A percentile compares a stretch with the other conserved stretches of the same genome.
phyloP scores from a whole-genome alignment of 2,113 vertebrate species.

The Ctenodactylus gundi region DNA sequence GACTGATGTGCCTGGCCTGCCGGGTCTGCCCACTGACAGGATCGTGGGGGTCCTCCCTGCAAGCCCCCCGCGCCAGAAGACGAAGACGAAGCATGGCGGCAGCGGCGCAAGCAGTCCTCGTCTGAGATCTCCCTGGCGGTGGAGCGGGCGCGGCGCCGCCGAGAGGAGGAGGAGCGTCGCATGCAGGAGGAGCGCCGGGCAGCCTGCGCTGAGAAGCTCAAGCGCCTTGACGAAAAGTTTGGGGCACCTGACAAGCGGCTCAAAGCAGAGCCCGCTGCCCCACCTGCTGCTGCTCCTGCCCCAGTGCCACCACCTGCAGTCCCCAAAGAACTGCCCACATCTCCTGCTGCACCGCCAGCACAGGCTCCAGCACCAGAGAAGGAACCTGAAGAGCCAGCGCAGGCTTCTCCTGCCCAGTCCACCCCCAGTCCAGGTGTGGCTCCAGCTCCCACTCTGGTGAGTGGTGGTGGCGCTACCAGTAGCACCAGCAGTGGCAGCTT shows the following conservation, averaged over 20 bases:
- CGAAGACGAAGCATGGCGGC: conserved; percentile 95
- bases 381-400: conserved; percentile 69
- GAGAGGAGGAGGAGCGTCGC: conserved; percentile 93
- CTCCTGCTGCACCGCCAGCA: conserved; percentile 28
- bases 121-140: conserved; percentile 93
- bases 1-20: background rate
- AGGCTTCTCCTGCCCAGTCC: conserved; percentile 56
- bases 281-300: conserved; percentile 47
- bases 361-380: conserved; percentile 66
- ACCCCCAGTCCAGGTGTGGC: conserved; percentile 49
- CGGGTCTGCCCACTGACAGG: conserved; percentile 68
- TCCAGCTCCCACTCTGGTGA: conserved; percentile 30
- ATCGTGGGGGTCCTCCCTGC: conserved; percentile 67
- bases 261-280: conserved; percentile 74
- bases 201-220: conserved; percentile 94
- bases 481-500: conserved; percentile 89
- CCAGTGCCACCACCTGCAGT: conserved; percentile 80
- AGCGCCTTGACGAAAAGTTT: conserved; percentile 92
- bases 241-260: conserved; percentile 81
- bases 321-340: conserved; percentile 60
- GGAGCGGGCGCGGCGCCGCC: conserved; percentile 91
- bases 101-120: conserved; percentile 93
- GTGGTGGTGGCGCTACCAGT: conserved; percentile 62
- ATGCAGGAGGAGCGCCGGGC: conserved; percentile 95
- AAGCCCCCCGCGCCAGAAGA: conserved; percentile 85